Conservation (phyloP, 2,113 vertebrate species). For the Percina caprodes region DNA sequence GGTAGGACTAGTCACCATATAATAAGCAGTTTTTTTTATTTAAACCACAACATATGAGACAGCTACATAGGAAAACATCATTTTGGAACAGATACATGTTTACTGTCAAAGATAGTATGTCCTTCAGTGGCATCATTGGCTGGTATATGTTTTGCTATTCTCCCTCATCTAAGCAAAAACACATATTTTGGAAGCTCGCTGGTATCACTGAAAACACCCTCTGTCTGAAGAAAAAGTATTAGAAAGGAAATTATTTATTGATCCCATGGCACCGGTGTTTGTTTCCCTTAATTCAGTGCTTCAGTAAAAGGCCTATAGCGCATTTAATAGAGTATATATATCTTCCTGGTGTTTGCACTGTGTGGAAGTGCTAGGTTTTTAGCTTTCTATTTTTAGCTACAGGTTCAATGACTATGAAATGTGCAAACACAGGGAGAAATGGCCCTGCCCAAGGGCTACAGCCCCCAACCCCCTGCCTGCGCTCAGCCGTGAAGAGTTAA, state of each 20-base stretch:
- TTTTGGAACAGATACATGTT: conserved; percentile 6
- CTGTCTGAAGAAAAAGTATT: conserved; percentile 57
- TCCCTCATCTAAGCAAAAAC: conserved; percentile 1
- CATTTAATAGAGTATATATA: conserved; percentile 67
- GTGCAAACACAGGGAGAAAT: conserved; percentile 79
- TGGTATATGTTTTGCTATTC: background rate
- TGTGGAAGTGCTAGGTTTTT: conserved; percentile 45
- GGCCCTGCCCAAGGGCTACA: conserved; percentile 67
- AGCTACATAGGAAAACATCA: background rate
- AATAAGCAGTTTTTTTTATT: background rate
- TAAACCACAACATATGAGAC: background rate
- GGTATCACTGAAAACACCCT: conserved; percentile 41
- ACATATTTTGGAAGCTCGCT: conserved; percentile 42
- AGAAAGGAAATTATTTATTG: conserved; percentile 79
- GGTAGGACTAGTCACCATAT: background rate
- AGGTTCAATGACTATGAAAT: conserved; percentile 83
- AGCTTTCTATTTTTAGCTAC: conserved; percentile 79
- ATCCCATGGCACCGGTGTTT: conserved; percentile 67
- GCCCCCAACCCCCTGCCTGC: conserved; percentile 59
- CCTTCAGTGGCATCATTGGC: background rate
- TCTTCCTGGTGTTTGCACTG: conserved; percentile 44
- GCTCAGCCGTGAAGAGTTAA: conserved; percentile 71
- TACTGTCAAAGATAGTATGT: background rate
- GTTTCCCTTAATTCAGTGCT: conserved; percentile 62
- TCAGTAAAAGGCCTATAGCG: conserved; percentile 63